Evolutionary conservation across 1,140 invertebrate genomes (phyloP).

Genomic region (Drosophila repletoides): DNA sequence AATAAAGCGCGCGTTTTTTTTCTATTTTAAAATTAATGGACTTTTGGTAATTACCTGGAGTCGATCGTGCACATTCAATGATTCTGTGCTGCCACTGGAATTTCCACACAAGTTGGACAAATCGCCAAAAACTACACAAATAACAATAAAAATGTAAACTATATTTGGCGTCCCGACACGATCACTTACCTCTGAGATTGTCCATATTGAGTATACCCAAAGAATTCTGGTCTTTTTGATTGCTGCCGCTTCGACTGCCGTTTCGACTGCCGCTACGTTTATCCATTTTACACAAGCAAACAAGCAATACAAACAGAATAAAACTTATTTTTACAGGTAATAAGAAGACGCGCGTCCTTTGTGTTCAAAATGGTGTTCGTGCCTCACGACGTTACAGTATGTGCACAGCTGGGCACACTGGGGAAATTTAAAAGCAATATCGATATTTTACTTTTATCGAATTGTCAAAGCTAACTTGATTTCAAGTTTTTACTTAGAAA

Average conservation of each 20-base stretch:
- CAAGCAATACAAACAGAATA: constrained; percentile 5
- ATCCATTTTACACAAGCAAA: constrained; percentile 40
- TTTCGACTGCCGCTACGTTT: constrained; percentile 41
- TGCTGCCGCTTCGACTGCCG: constrained; percentile 19
- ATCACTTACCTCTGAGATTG: constrained; percentile 55
- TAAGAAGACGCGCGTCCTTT: constrained; percentile 54
- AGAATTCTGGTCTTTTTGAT: constrained; percentile 58
- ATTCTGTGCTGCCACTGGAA: constrained; percentile 17
- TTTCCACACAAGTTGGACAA: constrained; percentile 43
- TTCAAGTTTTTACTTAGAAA: too few relatives aligned
- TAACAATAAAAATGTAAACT: neutral
- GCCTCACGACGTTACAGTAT: constrained; percentile 4
- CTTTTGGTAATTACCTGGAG: constrained; percentile 61
- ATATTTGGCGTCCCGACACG: neutral
- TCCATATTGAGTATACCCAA: constrained; percentile 75
- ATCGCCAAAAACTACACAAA: constrained; percentile 64
- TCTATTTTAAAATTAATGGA: too few relatives aligned
- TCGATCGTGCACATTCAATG: constrained; percentile 55
- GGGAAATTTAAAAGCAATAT: too few relatives aligned
- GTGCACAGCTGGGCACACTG: constrained; percentile 10
- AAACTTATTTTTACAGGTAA: constrained; percentile 14
- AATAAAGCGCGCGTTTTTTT: constrained; percentile 1
- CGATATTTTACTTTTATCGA: constrained; percentile 4
- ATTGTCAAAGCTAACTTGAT: neutral
- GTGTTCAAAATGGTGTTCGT: constrained; percentile 59